phyloP scores from a whole-genome alignment of 2,888 invertebrate species.

The Machimus rusticus region DNA sequence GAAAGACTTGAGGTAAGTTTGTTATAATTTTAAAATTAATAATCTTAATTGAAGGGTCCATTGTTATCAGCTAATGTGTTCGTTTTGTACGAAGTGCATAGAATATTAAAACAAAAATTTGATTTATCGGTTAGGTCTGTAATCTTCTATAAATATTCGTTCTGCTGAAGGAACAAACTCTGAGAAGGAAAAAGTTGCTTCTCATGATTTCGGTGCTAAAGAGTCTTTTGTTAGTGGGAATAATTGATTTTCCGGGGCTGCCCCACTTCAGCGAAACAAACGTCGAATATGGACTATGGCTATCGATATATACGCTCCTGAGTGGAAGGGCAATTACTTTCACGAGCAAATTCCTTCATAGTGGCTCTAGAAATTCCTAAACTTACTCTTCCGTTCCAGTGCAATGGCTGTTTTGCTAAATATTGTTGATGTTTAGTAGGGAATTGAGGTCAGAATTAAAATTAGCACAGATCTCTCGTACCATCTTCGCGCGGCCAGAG shows the following conservation, averaged over 20 bases:
- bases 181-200: slow-evolving; percentile 2
- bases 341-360: neutral
- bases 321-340: neutral
- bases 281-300: neutral
- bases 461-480: slow-evolving; percentile 30
- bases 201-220: neutral
- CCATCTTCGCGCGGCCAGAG: slow-evolving; percentile 14
- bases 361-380: neutral
- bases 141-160: neutral
- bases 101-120: neutral
- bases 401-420: neutral
- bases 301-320: neutral
- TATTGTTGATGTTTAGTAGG: slow-evolving; percentile 16
- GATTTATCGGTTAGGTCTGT: neutral
- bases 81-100: neutral
- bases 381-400: neutral
- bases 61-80: neutral
- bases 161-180: neutral
- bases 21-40: slow-evolving; percentile 29
- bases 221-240: slow-evolving; percentile 1
- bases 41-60: slow-evolving; percentile 18
- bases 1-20: slow-evolving; percentile 81
- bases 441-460: slow-evolving; percentile 35
- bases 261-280: slow-evolving; percentile 17
- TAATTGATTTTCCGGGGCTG: slow-evolving; percentile 35